Evolutionary conservation across 2,888 invertebrate species (phyloP).

Genomic region (Phrixothrix hirtus): DNA sequence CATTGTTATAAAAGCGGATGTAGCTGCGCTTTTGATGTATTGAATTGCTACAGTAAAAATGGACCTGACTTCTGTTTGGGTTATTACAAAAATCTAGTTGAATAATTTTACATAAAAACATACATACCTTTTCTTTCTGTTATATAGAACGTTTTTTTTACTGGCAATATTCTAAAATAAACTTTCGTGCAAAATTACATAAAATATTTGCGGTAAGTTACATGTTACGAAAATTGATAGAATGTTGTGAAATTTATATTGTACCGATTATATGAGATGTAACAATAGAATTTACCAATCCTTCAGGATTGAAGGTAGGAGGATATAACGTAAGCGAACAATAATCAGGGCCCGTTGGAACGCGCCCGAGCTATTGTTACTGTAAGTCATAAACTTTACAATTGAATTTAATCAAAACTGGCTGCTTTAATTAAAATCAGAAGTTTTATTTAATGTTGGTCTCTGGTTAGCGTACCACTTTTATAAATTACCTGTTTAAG

Average conservation of each 20-base stretch:
- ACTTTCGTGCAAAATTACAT: too few species aligned
- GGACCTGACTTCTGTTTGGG: too few species aligned
- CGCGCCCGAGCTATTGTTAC: conserved; percentile 22
- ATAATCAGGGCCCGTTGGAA: conserved; percentile 15
- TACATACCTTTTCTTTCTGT: too few species aligned
- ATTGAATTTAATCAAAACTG: conserved; percentile 17
- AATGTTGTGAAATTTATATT: too few species aligned
- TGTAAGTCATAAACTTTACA: conserved; percentile 19
- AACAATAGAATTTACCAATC: not conserved
- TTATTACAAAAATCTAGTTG: too few species aligned
- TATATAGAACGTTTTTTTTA: too few species aligned
- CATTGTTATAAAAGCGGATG: conserved; percentile 11
- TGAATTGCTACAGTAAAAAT: conserved; percentile 1
- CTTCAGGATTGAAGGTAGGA: conserved; percentile 11
- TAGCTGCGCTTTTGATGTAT: conserved; percentile 9
- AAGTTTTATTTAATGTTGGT: conserved; percentile 5
- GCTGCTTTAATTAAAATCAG: conserved; percentile 16
- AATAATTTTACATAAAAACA: too few species aligned
- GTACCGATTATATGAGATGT: not conserved
- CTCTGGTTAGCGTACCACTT: conserved; percentile 1
- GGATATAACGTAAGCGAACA: conserved; percentile 14
- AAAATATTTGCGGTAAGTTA: too few species aligned
- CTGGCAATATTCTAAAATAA: too few species aligned
- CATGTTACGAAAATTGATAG: too few species aligned
- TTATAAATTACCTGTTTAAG: not conserved